Evolutionary conservation across 2,797 vertebrate species (phyloP).

Genomic region (Oreonectes daqikongensis): DNA sequence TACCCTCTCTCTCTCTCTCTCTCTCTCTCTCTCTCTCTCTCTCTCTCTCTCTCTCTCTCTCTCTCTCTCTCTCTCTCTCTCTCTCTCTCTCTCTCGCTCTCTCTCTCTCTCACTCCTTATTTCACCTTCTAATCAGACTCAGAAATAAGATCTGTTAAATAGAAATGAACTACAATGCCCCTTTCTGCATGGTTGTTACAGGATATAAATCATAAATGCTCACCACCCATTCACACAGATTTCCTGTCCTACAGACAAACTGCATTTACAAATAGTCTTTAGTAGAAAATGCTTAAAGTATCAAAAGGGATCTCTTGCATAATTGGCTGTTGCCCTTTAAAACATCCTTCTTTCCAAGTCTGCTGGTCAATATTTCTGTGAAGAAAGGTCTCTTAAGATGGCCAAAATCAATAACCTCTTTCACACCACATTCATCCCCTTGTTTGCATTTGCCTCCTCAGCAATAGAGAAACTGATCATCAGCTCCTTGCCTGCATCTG

Average conservation of each 20-base stretch:
- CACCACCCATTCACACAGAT: conserved; percentile 39
- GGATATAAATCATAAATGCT: conserved; percentile 43
- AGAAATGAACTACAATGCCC: conserved; percentile 49
- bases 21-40: conserved; percentile 24
- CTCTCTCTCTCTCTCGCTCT: conserved; percentile 3
- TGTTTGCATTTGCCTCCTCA: conserved; percentile 72
- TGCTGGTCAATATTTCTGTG: conserved; percentile 66
- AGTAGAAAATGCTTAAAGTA: conserved; percentile 1
- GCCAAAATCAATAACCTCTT: conserved; percentile 72
- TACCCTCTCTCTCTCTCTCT: too few relatives aligned
- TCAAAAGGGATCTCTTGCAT: conserved; percentile 14
- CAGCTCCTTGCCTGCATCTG: conserved; percentile 50
- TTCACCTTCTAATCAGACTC: conserved; percentile 29
- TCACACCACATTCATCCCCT: conserved; percentile 69
- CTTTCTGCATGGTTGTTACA: conserved; percentile 36
- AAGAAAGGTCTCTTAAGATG: conserved; percentile 64
- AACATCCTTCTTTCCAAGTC: conserved; percentile 56
- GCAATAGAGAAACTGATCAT: conserved; percentile 60
- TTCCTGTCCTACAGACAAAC: background rate
- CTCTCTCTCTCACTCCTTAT: conserved; percentile 17
- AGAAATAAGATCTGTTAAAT: conserved; percentile 38
- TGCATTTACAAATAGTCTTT: background rate
- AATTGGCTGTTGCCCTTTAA: conserved; percentile 63
- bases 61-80: conserved; percentile 11
- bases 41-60: conserved; percentile 27